These are phyloP conservation scores for Fragum fragum DNA, from an alignment of 2,888 invertebrate genomes.

Conservation along the genomic window DNA sequence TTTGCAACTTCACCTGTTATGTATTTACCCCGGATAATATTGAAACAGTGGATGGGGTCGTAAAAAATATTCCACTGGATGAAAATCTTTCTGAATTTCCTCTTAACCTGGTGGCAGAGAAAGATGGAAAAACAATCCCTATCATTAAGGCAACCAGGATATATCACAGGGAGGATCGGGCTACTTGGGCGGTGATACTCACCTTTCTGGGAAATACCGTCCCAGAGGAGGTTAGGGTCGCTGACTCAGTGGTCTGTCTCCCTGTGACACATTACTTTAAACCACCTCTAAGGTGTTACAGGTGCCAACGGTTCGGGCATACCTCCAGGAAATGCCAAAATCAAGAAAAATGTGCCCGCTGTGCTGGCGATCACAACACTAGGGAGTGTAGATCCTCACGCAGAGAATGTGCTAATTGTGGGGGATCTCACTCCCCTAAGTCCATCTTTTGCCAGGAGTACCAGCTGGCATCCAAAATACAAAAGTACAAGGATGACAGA, in stretches of 20 bases:
- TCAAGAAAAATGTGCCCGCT: conserved; percentile 7
- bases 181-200: neutral
- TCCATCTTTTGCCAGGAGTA: neutral
- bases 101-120: neutral
- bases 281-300: neutral
- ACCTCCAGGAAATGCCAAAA: neutral
- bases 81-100: neutral
- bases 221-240: conserved; percentile 1
- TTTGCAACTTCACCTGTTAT: neutral
- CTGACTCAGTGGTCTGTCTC: neutral
- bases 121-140: neutral
- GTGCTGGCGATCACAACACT: neutral
- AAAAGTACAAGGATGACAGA: neutral
- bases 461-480: neutral
- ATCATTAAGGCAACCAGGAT: conserved; percentile 9
- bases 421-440: neutral
- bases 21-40: neutral
- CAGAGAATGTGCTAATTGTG: neutral
- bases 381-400: neutral
- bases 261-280: neutral
- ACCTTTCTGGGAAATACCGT: neutral
- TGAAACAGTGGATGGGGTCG: neutral
- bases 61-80: neutral
- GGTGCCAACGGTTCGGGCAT: neutral
- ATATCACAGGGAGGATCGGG: neutral